Conservation (phyloP, 2,797 vertebrate genomes). For the Leuciscus waleckii region DNA sequence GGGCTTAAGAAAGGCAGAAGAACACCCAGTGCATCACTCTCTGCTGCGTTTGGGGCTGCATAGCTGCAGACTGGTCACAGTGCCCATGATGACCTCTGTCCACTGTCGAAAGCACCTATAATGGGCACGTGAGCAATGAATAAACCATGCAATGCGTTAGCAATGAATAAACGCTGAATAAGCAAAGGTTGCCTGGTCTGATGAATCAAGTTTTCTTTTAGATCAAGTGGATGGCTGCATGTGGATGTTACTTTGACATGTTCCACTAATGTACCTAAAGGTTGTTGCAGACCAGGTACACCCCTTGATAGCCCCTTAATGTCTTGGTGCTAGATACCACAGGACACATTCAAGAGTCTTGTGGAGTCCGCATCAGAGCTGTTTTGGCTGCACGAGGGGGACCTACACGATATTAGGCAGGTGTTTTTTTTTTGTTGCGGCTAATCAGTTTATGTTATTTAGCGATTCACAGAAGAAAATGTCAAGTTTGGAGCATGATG, state of each 20-base stretch:
- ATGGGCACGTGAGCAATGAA: background rate
- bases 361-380: background rate
- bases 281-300: background rate
- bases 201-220: background rate
- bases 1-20: no score
- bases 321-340: background rate
- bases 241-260: background rate
- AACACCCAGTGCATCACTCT: no score
- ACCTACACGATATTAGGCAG: no score
- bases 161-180: no score
- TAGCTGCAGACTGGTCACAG: background rate
- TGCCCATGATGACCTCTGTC: background rate
- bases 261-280: background rate
- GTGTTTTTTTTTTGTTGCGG: no score
- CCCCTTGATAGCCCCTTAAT: background rate
- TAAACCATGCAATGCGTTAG: no score
- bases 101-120: background rate
- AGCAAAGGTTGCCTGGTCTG: background rate
- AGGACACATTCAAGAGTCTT: background rate
- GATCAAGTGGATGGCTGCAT: background rate
- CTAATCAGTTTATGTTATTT: no score
- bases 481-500: background rate
- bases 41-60: background rate
- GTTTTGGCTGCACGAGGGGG: no score
- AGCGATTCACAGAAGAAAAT: background rate